A percentile compares a stretch with the other conserved stretches of the same genome.
phyloP scores from a whole-genome alignment of 2,113 vertebrate genomes.

The Nestor notabilis region DNA sequence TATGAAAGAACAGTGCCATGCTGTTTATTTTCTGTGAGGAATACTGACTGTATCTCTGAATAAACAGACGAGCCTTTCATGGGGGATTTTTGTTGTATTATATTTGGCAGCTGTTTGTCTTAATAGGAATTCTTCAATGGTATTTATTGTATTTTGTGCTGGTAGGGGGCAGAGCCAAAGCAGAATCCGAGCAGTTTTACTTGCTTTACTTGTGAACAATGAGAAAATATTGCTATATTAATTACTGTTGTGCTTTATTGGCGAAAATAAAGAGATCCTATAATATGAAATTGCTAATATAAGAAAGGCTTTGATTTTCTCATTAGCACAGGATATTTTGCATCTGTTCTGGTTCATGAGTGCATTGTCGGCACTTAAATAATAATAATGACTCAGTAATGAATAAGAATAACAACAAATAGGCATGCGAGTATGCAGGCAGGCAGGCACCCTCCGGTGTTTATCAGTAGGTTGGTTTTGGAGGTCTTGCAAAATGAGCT shows the following conservation, averaged over 20 bases:
- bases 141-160: slow-evolving; percentile 44
- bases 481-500: slow-evolving; percentile 52
- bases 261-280: slow-evolving; percentile 65
- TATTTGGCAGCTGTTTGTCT: slow-evolving; percentile 47
- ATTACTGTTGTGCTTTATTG: slow-evolving; percentile 68
- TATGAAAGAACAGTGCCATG: neutral
- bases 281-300: slow-evolving; percentile 67
- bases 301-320: slow-evolving; percentile 70
- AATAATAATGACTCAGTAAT: slow-evolving; percentile 72
- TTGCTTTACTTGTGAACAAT: slow-evolving; percentile 55
- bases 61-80: slow-evolving; percentile 51
- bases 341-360: slow-evolving; percentile 68
- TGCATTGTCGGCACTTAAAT: slow-evolving; percentile 66
- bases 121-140: slow-evolving; percentile 46
- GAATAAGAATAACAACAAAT: slow-evolving; percentile 67
- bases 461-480: slow-evolving; percentile 56
- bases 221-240: slow-evolving; percentile 69
- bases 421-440: slow-evolving; percentile 47
- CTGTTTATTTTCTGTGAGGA: slow-evolving; percentile 30
- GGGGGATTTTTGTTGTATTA: slow-evolving; percentile 49
- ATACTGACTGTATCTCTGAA: slow-evolving; percentile 14
- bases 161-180: slow-evolving; percentile 43
- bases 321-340: slow-evolving; percentile 71
- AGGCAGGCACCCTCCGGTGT: slow-evolving; percentile 53
- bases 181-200: slow-evolving; percentile 39